Conservation (phyloP, 2,888 invertebrate genomes). For the Luffia ferchaultella region DNA sequence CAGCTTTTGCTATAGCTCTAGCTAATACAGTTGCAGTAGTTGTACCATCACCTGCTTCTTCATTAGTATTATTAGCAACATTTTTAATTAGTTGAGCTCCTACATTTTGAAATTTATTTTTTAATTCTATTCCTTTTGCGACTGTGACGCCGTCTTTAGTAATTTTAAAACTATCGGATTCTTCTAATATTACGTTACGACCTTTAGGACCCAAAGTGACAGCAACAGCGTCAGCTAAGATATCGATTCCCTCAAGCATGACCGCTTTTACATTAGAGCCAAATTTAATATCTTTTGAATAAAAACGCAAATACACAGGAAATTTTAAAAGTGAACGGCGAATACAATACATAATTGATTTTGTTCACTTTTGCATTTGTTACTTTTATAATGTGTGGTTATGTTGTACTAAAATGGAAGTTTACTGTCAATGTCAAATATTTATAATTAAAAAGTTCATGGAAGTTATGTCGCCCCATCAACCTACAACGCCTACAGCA, state of each 20-base stretch:
- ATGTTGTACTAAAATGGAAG: too few relatives aligned
- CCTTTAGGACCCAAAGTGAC: slow-evolving; percentile 99
- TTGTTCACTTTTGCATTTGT: too few relatives aligned
- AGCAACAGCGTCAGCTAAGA: slow-evolving; percentile 97
- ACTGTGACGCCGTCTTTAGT: slow-evolving; percentile 99
- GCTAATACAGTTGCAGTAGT: slow-evolving; percentile 98
- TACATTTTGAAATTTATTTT: slow-evolving; percentile 98
- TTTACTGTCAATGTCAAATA: too few relatives aligned
- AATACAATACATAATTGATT: too few relatives aligned
- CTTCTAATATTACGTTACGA: slow-evolving; percentile 97
- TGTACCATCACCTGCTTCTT: slow-evolving; percentile 99
- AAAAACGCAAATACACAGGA: slow-evolving; percentile 30
- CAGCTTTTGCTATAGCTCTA: slow-evolving; percentile 96
- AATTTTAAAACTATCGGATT: slow-evolving; percentile 98
- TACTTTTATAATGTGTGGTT: too few relatives aligned
- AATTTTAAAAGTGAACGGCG: too few relatives aligned
- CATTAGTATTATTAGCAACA: slow-evolving; percentile 99
- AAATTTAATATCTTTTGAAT: slow-evolving; percentile 96
- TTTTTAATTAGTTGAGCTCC: slow-evolving; percentile 98
- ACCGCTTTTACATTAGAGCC: slow-evolving; percentile 93
- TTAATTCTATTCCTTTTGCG: slow-evolving; percentile 95
- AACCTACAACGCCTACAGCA: too few relatives aligned
- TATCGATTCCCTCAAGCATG: slow-evolving; percentile 98
- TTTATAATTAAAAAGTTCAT: too few relatives aligned
- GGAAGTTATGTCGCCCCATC: too few relatives aligned